phyloP scores from a whole-genome alignment of 2,113 vertebrate species.

The Cryptotis parvus region DNA sequence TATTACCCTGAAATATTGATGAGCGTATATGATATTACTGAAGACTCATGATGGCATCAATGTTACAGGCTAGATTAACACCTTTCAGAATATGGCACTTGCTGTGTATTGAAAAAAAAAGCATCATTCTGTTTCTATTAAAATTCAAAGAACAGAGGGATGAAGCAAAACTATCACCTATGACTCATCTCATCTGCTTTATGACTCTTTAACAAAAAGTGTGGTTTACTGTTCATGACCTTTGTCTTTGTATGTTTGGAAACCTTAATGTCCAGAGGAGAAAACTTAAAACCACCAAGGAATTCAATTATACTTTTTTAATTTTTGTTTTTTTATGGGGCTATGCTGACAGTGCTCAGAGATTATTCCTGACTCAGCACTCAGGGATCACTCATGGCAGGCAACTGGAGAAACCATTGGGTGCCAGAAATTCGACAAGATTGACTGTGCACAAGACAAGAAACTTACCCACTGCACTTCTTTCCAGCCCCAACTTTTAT shows the following conservation, averaged over 20 bases:
- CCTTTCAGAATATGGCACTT: not conserved
- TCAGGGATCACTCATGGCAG: no score
- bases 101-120: not conserved
- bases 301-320: not conserved
- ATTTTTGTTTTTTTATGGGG: no score
- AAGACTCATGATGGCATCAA: not conserved
- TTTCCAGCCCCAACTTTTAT: no score
- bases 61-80: not conserved
- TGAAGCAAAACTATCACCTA: not conserved
- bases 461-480: no score
- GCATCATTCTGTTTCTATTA: not conserved
- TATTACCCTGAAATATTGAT: not conserved
- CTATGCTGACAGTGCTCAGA: no score
- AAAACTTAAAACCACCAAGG: not conserved
- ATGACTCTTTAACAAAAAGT: not conserved
- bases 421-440: no score
- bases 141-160: not conserved
- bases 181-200: not conserved
- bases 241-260: not conserved
- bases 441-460: no score
- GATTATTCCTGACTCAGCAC: no score
- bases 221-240: not conserved
- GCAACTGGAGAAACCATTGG: no score
- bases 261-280: not conserved
- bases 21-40: not conserved